These are phyloP conservation scores for Lycodopsis pacificus DNA, from an alignment of 2,797 vertebrate genomes.

Conservation along the genomic window DNA sequence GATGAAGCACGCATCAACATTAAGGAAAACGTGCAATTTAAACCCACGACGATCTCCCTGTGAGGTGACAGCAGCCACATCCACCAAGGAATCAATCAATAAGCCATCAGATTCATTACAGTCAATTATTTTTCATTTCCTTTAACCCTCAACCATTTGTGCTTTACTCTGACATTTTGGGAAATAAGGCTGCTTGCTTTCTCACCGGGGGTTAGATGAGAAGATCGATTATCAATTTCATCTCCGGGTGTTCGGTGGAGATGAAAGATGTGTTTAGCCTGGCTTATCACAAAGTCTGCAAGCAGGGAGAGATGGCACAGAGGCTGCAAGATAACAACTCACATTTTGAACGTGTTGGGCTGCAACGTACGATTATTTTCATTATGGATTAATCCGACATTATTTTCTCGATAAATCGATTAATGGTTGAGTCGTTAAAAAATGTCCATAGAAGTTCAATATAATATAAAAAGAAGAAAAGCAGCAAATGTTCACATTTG, in stretches of 20 bases:
- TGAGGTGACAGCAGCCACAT: neutral
- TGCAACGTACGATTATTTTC: neutral
- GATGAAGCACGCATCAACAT: neutral
- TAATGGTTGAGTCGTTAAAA: neutral
- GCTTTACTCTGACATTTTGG: constrained; percentile 48
- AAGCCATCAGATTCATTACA: constrained; percentile 49
- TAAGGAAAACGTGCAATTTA: neutral
- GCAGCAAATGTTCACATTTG: neutral
- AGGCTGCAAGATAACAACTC: constrained; percentile 19
- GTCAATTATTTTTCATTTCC: constrained; percentile 61
- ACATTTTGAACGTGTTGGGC: neutral
- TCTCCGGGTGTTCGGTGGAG: constrained; percentile 47
- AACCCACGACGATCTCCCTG: neutral
- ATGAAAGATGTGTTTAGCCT: constrained; percentile 60
- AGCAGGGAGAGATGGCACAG: constrained; percentile 7
- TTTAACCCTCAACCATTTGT: constrained; percentile 35
- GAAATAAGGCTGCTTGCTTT: constrained; percentile 53
- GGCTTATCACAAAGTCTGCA: constrained; percentile 41
- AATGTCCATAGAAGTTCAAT: neutral
- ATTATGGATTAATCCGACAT: neutral
- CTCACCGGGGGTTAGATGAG: constrained; percentile 47
- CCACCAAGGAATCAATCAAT: constrained; percentile 29
- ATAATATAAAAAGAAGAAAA: neutral
- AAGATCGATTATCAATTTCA: constrained; percentile 65
- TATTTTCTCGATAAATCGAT: constrained; percentile 2